Conservation (phyloP, 2,113 vertebrate species). For the Macquaria ambigua region DNA sequence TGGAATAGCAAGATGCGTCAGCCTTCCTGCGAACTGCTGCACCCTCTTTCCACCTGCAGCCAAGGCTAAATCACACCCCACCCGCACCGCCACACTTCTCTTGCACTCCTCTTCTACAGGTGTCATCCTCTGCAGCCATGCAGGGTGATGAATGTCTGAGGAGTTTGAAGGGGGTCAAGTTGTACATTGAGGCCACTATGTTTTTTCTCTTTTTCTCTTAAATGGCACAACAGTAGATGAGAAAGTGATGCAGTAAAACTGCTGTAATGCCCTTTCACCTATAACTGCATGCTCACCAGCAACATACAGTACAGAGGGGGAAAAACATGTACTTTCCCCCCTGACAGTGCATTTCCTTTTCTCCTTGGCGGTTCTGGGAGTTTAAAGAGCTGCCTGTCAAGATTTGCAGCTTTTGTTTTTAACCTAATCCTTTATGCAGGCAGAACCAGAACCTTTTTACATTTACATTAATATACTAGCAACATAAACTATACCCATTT, state of each 20-base stretch:
- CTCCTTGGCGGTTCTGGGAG: neutral
- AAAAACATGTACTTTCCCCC: neutral
- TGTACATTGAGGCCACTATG: too few species aligned
- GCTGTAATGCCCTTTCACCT: neutral
- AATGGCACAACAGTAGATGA: neutral
- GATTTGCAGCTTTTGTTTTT: neutral
- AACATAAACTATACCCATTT: neutral
- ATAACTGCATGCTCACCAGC: neutral
- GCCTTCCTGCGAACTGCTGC: too few species aligned
- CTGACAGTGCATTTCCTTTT: neutral
- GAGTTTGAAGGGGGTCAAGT: neutral
- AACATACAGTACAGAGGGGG: neutral
- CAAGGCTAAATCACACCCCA: too few species aligned
- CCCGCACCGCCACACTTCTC: neutral
- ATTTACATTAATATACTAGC: neutral
- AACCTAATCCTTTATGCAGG: neutral
- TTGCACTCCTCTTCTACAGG: neutral
- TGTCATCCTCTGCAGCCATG: neutral
- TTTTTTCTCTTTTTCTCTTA: neutral
- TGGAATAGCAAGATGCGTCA: too few species aligned
- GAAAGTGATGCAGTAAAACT: neutral
- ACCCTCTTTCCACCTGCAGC: too few species aligned
- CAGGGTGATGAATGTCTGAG: neutral
- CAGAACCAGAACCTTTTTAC: neutral
- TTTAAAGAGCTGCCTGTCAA: neutral